Percentiles rank a stretch among this genome's conserved stretches.
Conservation (phyloP, 2,113 vertebrate species). For the Myotis yumanensis region DNA sequence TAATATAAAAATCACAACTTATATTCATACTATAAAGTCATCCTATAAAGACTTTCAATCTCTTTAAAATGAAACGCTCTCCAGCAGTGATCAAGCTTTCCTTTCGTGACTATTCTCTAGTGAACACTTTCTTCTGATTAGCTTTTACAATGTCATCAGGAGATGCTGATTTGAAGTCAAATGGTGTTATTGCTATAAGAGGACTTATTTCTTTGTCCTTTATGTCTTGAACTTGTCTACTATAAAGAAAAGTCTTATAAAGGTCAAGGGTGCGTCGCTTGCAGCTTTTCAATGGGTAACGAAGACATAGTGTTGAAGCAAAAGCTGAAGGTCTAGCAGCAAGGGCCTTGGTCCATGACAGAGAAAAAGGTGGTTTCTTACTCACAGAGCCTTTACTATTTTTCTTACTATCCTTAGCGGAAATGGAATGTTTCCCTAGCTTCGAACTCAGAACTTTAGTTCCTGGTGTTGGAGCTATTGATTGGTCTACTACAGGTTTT, state of each 20-base stretch:
- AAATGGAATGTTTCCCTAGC: conserved; percentile 65
- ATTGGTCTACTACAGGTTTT: conserved; percentile 65
- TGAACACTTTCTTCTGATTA: conserved; percentile 93
- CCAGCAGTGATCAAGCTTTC: conserved; percentile 47
- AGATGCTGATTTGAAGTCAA: conserved; percentile 94
- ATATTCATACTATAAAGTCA: conserved; percentile 69
- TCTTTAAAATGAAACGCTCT: conserved; percentile 62
- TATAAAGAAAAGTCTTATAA: conserved; percentile 85
- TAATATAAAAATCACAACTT: conserved; percentile 76
- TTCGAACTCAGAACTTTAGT: conserved; percentile 75
- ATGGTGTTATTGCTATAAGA: conserved; percentile 87
- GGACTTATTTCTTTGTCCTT: conserved; percentile 84
- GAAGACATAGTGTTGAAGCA: conserved; percentile 90
- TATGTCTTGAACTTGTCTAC: conserved; percentile 84
- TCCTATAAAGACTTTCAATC: conserved; percentile 66
- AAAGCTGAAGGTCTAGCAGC: conserved; percentile 93
- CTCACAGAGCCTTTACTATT: conserved; percentile 61
- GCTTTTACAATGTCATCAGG: conserved; percentile 96
- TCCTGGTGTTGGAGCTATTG: conserved; percentile 66
- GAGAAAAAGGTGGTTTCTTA: conserved; percentile 78
- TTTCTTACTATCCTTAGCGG: conserved; percentile 78
- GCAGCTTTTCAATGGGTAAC: conserved; percentile 80
- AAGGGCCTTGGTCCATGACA: conserved; percentile 80
- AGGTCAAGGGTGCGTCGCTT: conserved; percentile 70
- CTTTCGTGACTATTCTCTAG: conserved; percentile 82